Conservation (phyloP, 2,888 invertebrate genomes). For the Sylvicola fuscatus region DNA sequence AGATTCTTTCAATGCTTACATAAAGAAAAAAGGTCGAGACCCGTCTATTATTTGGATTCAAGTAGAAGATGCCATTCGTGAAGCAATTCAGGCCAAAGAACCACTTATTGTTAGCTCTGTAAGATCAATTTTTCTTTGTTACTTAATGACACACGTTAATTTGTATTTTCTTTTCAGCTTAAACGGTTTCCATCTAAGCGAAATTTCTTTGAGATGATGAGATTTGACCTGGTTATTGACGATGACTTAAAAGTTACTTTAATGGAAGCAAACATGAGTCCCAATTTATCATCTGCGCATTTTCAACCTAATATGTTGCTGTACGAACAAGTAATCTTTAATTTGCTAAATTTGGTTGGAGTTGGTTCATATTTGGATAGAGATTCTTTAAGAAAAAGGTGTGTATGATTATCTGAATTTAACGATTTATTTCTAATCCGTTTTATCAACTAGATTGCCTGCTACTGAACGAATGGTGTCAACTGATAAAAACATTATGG, state of each 20-base stretch:
- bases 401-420: slow-evolving; percentile 7
- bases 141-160: not conserved
- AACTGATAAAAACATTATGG: slow-evolving; percentile 59
- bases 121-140: slow-evolving; percentile 12
- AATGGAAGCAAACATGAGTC: slow-evolving; percentile 97
- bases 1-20: slow-evolving; percentile 63
- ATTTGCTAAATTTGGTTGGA: slow-evolving; percentile 60
- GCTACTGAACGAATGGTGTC: slow-evolving; percentile 41
- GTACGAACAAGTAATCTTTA: slow-evolving; percentile 84
- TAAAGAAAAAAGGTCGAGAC: slow-evolving; percentile 43
- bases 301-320: slow-evolving; percentile 71
- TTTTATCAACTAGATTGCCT: slow-evolving; percentile 21
- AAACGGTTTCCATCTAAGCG: slow-evolving; percentile 29
- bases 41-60: slow-evolving; percentile 57
- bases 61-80: slow-evolving; percentile 55
- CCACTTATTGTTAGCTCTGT: slow-evolving; percentile 39
- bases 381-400: slow-evolving; percentile 25
- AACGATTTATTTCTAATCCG: not conserved
- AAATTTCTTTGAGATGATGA: slow-evolving; percentile 85
- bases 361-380: slow-evolving; percentile 32
- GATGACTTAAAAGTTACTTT: slow-evolving; percentile 66
- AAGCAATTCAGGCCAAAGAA: slow-evolving; percentile 50
- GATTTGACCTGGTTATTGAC: slow-evolving; percentile 86
- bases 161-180: slow-evolving; percentile 18
- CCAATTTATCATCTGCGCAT: slow-evolving; percentile 85